Base-by-base conservation (phyloP, 2,113 vertebrate genomes). In the Cyanoliseus patagonus region DNA sequence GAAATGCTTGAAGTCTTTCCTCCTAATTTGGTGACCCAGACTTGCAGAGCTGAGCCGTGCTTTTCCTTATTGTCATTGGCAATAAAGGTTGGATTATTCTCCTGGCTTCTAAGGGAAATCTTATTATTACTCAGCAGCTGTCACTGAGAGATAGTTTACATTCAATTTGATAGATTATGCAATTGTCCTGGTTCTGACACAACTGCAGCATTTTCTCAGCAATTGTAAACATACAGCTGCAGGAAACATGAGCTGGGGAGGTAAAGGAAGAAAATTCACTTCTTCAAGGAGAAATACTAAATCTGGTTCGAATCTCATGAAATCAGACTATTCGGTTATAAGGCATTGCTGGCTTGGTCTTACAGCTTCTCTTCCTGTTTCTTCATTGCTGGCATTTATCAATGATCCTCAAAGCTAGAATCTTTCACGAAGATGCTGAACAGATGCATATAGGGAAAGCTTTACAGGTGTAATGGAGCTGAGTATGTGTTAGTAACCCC, bases 181-280 rank as follows among this genome's bases (percentile, higher is more conserved):
- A 97, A 92, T 92, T 83, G 92, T 62, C 86, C 82, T 95, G 76
- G 39, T 97, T 94, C 83, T 93, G 86, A 79, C 88, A 88, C 49
- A 83, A 52, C 64, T 59, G 81, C 88, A 82, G 61, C 52, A 62
- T 74, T 49, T 3, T 83, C 77, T 84, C 57, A 88, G 79, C 4
- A 14, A 51, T 30, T 47, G 49, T 23, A 92, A 94, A 73, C 70
- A 81, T 84, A 62, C 49, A 92, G 63, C 76, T 86, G 66, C 79
- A 84, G 76, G 39, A 75, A 95, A 69, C 31, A n/a, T 10, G 42
- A 30, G 8, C 33, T 61, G 46, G 52, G 49, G 30, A 88, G 30
- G 35, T 18, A 90, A 49, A 68, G 55, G 31, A 47, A 79, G 19
- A 64, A 42, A 63, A 95, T 81, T 66, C 17, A 15, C 23, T 79